Conservation (phyloP, 2,888 invertebrate species). For the Hoplodrina ambigua region DNA sequence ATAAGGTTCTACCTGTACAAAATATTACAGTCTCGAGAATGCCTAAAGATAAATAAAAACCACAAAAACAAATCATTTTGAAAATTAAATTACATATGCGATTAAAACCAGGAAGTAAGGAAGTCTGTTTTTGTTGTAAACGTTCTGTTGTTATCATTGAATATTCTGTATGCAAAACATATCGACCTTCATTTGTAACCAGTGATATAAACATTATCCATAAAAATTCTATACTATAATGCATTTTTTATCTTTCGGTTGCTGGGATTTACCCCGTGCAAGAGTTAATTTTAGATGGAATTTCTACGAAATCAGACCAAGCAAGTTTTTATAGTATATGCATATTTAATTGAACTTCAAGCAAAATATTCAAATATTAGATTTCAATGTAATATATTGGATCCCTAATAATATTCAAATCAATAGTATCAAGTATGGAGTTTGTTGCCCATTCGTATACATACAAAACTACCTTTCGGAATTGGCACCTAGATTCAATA, state of each 20-base stretch:
- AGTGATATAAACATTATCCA: slow-evolving; percentile 2
- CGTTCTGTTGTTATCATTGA: slow-evolving; percentile 40
- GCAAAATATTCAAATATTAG: background rate
- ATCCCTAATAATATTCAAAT: background rate
- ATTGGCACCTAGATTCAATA: too few relatives aligned
- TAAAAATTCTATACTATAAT: background rate
- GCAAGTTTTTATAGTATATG: background rate
- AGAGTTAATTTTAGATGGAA: background rate
- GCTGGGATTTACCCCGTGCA: background rate
- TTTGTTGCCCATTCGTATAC: too few relatives aligned
- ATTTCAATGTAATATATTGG: background rate
- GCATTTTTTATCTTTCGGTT: background rate
- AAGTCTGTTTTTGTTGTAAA: slow-evolving; percentile 23
- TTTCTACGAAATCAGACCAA: background rate
- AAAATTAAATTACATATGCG: background rate
- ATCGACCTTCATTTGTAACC: slow-evolving; percentile 37
- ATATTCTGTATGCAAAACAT: slow-evolving; percentile 14
- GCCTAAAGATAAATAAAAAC: slow-evolving; percentile 1
- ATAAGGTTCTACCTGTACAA: slow-evolving; percentile 29
- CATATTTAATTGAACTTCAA: background rate
- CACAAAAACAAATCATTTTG: slow-evolving; percentile 4
- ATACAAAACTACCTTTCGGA: too few relatives aligned
- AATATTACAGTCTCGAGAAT: slow-evolving; percentile 9
- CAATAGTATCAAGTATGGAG: too few relatives aligned
- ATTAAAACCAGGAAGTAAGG: slow-evolving; percentile 34